phyloP scores from a whole-genome alignment of 2,113 vertebrate species.

The Nymphicus hollandicus region DNA sequence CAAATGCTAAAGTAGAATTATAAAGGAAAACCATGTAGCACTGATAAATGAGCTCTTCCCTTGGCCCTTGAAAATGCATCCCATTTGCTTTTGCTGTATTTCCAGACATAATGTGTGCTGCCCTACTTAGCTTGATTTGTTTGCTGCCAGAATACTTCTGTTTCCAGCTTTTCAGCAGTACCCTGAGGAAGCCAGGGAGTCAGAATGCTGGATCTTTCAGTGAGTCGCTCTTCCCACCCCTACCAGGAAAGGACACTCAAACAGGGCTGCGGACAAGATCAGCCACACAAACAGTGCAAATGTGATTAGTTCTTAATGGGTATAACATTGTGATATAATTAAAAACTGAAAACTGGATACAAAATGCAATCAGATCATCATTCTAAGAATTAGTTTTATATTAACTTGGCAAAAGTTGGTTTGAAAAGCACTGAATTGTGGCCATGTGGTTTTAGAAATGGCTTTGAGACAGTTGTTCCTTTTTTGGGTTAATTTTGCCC shows the following conservation, averaged over 20 bases:
- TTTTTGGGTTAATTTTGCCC: neutral
- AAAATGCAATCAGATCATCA: neutral
- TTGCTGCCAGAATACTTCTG: neutral
- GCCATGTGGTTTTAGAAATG: neutral
- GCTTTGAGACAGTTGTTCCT: neutral
- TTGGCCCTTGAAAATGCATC: neutral
- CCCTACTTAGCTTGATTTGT: neutral
- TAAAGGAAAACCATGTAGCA: neutral
- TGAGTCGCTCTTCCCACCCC: neutral
- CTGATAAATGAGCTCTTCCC: neutral
- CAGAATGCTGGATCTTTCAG: neutral
- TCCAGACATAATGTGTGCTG: neutral
- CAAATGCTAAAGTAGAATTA: neutral
- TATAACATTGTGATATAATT: neutral
- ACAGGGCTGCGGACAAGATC: accelerated
- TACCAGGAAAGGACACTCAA: neutral
- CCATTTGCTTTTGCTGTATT: neutral
- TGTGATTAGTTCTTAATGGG: neutral
- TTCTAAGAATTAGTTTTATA: neutral
- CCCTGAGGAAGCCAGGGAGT: neutral
- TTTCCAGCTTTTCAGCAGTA: neutral
- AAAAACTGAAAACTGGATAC: neutral
- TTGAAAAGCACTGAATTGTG: neutral
- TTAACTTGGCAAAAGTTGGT: neutral
- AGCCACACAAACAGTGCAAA: neutral